Percentiles rank a stretch among this genome's conserved stretches.
Conservation (phyloP, 2,888 invertebrate species). For the Tipula confusa region DNA sequence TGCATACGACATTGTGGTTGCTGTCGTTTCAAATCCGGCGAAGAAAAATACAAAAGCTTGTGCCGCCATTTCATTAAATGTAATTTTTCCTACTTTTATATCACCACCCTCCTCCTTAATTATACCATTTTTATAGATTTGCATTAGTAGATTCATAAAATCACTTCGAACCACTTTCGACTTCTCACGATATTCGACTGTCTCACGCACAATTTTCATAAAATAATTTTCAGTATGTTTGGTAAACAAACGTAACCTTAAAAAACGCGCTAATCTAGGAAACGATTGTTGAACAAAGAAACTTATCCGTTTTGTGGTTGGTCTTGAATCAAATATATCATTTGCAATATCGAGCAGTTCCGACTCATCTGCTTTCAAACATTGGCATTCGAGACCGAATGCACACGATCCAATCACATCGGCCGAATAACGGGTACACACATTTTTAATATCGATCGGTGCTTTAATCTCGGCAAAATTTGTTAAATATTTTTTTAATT, state of each 20-base stretch:
- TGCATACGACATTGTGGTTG: conserved; percentile 46
- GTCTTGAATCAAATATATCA: not conserved
- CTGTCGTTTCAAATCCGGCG: conserved; percentile 52
- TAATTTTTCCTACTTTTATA: conserved; percentile 3
- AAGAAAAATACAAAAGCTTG: conserved; percentile 49
- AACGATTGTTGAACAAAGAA: not conserved
- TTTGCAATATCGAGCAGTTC: not conserved
- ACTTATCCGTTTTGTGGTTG: not conserved
- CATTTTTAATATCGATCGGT: not conserved
- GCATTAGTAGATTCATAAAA: conserved; percentile 54
- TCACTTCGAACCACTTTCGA: conserved; percentile 48
- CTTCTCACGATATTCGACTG: conserved; percentile 46
- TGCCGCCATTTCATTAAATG: conserved; percentile 44
- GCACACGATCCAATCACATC: not conserved
- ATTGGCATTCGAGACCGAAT: not conserved
- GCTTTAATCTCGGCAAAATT: not conserved
- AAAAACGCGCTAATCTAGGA: not conserved
- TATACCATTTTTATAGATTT: conserved; percentile 44
- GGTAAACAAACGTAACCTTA: not conserved
- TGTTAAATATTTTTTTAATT: not conserved
- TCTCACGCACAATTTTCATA: conserved; percentile 45
- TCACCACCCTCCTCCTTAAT: conserved; percentile 4
- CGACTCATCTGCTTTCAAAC: not conserved
- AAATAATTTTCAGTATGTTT: conserved; percentile 38
- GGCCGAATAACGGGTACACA: not conserved